Percentiles rank a stretch among this genome's conserved stretches.
phyloP scores from a whole-genome alignment of 2,113 vertebrate species.

The Sakesphorus luctuosus region DNA sequence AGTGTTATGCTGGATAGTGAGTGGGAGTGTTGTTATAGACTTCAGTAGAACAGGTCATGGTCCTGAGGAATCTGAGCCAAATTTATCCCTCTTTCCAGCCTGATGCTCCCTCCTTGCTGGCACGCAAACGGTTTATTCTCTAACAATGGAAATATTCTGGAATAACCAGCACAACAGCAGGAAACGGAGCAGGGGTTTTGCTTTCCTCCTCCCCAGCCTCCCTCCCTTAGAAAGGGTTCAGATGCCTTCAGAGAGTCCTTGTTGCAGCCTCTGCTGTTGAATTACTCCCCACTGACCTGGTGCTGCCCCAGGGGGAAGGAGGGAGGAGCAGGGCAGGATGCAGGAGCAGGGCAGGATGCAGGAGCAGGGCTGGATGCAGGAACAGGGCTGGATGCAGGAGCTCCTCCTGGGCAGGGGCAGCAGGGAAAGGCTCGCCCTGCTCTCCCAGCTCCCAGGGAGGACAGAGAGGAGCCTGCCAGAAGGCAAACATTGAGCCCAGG shows the following conservation, averaged over 20 bases:
- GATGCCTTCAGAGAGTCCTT: neutral
- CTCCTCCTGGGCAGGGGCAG: neutral
- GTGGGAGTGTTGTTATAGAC: neutral
- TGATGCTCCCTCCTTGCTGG: neutral
- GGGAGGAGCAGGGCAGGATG: neutral
- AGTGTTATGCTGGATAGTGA: accelerated
- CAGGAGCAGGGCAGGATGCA: neutral
- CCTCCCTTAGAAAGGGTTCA: neutral
- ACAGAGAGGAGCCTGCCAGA: neutral
- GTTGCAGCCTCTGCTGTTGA: neutral
- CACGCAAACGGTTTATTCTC: neutral
- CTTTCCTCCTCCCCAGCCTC: neutral
- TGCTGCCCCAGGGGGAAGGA: neutral
- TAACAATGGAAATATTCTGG: conserved; percentile 9
- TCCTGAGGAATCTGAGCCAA: neutral
- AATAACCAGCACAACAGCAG: conserved; percentile 26
- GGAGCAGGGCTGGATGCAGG: neutral
- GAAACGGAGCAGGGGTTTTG: neutral
- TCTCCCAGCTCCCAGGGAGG: neutral
- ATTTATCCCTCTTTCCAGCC: neutral
- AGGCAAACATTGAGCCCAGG: neutral
- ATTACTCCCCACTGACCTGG: neutral
- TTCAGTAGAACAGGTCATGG: neutral
- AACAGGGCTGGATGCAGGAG: neutral
- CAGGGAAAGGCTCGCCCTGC: neutral